Evolutionary conservation across 2,888 invertebrate genomes (phyloP).

Genomic region (Glyphotaelius pellucidus): DNA sequence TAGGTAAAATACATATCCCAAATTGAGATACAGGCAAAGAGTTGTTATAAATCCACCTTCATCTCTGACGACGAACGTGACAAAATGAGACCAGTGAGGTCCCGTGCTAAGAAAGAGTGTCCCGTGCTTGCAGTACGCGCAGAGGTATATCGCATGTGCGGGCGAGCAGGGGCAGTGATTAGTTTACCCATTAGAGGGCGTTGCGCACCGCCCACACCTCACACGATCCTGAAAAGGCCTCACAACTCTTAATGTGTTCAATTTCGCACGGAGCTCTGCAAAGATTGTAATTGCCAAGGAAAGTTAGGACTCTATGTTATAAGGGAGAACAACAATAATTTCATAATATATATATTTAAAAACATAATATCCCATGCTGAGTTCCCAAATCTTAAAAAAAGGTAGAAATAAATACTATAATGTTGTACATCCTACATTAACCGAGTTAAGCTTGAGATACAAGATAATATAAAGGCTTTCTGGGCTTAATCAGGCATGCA

Average conservation of each 20-base stretch:
- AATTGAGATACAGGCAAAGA: too few species aligned
- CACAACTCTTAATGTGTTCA: background rate
- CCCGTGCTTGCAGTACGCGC: background rate
- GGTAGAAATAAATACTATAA: too few species aligned
- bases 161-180: slow-evolving; percentile 3
- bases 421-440: too few species aligned
- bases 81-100: background rate
- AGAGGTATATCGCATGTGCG: slow-evolving; percentile 17
- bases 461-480: too few species aligned
- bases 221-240: background rate
- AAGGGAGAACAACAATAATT: background rate
- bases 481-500: too few species aligned
- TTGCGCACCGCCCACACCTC: slow-evolving; percentile 26
- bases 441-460: too few species aligned
- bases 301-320: background rate
- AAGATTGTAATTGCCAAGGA: background rate
- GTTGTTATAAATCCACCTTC: too few species aligned
- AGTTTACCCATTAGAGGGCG: slow-evolving; percentile 34
- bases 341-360: too few species aligned
- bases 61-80: background rate
- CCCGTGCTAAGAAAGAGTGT: background rate
- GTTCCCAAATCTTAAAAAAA: too few species aligned
- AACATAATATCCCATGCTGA: too few species aligned
- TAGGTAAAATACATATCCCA: too few species aligned
- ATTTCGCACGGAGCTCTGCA: background rate